Conservation (phyloP, 1,140 invertebrate species). For the Zeugodacus cucurbitae region DNA sequence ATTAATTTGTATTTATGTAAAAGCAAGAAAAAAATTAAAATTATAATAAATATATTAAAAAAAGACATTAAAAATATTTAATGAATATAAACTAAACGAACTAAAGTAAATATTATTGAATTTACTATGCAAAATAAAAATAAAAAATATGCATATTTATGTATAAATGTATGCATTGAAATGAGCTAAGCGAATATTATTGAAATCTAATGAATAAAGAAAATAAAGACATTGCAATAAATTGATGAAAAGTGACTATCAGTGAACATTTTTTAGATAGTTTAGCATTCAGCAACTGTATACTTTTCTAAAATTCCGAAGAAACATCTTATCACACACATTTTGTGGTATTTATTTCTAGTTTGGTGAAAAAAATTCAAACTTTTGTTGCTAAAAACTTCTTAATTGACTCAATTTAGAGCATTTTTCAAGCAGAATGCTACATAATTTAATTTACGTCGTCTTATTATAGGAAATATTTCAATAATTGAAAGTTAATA, state of each 20-base stretch:
- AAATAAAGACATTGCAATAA: background rate
- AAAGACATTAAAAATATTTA: background rate
- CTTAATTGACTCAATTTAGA: too few species aligned
- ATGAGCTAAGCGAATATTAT: conserved; percentile 2
- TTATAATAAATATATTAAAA: background rate
- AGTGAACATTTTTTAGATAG: too few species aligned
- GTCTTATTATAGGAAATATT: too few species aligned
- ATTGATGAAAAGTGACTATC: background rate
- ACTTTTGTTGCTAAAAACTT: too few species aligned
- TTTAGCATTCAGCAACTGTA: too few species aligned
- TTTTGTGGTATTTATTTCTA: too few species aligned
- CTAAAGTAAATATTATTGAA: background rate
- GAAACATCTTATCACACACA: too few species aligned
- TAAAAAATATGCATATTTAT: background rate
- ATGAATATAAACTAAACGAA: background rate
- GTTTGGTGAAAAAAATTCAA: too few species aligned
- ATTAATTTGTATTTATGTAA: conserved; percentile 3
- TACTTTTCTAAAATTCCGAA: too few species aligned
- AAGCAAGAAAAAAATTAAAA: background rate
- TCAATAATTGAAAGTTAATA: too few species aligned
- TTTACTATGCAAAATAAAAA: background rate
- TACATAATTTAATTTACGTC: too few species aligned
- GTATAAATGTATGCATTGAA: conserved; percentile 20
- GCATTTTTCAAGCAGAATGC: too few species aligned
- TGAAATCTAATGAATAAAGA: background rate